A percentile compares a stretch with the other conserved stretches of the same genome.
phyloP scores from a whole-genome alignment of 1,140 invertebrate species.

The Drosophila miranda region DNA sequence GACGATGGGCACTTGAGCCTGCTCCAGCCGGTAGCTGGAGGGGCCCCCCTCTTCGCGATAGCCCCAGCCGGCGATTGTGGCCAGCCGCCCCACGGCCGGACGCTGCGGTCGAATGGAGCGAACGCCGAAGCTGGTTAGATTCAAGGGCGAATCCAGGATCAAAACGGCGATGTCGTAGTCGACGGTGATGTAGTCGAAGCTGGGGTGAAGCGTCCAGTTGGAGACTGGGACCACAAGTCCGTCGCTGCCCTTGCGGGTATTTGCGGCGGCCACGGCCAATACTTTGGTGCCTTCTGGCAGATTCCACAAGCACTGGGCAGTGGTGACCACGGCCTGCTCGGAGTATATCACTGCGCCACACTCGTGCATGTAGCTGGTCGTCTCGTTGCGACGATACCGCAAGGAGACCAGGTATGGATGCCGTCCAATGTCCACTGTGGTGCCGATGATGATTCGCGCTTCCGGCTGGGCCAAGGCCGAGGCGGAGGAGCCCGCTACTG shows the following conservation, averaged over 20 bases:
- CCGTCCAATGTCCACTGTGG: conserved; percentile 57
- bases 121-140: conserved; percentile 47
- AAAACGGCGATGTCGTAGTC: conserved; percentile 86
- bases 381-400: conserved; percentile 41
- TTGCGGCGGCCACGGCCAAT: conserved; percentile 57
- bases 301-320: conserved; percentile 59
- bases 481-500: conserved; percentile 1
- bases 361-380: conserved; percentile 56
- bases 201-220: conserved; percentile 82
- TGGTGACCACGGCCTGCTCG: conserved; percentile 52
- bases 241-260: conserved; percentile 73
- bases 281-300: conserved; percentile 42
- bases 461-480: conserved; percentile 13
- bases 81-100: conserved; percentile 72
- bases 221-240: conserved; percentile 77
- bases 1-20: conserved; percentile 82
- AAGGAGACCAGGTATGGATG: conserved; percentile 73
- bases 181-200: conserved; percentile 82
- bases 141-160: conserved; percentile 66
- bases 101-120: conserved; percentile 46
- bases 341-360: conserved; percentile 68
- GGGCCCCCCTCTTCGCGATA: conserved; percentile 82
- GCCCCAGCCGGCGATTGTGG: conserved; percentile 85
- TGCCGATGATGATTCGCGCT: conserved; percentile 59
- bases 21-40: conserved; percentile 82